Conservation (phyloP, 2,113 vertebrate species). For the Neogale vison region DNA sequence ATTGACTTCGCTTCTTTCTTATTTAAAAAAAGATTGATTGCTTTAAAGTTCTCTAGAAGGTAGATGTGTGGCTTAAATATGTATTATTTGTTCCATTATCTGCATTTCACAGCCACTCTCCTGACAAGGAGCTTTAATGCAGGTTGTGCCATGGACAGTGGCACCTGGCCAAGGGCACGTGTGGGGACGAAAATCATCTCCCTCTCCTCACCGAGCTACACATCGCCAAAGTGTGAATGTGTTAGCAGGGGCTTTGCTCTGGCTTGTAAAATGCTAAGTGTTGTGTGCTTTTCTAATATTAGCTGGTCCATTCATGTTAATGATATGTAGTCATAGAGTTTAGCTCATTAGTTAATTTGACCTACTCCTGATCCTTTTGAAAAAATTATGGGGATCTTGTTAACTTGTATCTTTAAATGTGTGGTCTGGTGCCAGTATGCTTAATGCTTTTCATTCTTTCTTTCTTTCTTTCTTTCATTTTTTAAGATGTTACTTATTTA, state of each 20-base stretch:
- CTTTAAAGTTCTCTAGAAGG: conserved; percentile 76
- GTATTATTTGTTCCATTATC: conserved; percentile 39
- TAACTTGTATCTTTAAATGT: background rate
- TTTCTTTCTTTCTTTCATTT: too few relatives aligned
- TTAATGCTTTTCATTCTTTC: background rate
- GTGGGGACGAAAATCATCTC: background rate
- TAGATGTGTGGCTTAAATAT: conserved; percentile 51
- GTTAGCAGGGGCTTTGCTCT: background rate
- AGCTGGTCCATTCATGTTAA: background rate
- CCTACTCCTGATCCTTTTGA: background rate
- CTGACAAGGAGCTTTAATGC: background rate
- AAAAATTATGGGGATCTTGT: background rate
- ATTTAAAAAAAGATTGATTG: conserved; percentile 77
- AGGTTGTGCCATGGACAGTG: background rate
- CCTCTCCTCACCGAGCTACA: background rate
- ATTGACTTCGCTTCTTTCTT: conserved; percentile 85
- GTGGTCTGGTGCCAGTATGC: background rate
- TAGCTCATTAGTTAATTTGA: conserved; percentile 8
- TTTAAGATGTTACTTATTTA: too few relatives aligned
- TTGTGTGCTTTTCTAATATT: background rate
- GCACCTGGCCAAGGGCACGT: background rate
- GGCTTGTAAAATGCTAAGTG: background rate
- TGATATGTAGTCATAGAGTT: background rate
- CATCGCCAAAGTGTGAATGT: fast-evolving
- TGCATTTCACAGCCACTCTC: background rate